Evolutionary conservation across 2,113 vertebrate genomes (phyloP), one percentile per base, ranked within the genome.

Genomic region (Toxotes chatareus): DNA sequence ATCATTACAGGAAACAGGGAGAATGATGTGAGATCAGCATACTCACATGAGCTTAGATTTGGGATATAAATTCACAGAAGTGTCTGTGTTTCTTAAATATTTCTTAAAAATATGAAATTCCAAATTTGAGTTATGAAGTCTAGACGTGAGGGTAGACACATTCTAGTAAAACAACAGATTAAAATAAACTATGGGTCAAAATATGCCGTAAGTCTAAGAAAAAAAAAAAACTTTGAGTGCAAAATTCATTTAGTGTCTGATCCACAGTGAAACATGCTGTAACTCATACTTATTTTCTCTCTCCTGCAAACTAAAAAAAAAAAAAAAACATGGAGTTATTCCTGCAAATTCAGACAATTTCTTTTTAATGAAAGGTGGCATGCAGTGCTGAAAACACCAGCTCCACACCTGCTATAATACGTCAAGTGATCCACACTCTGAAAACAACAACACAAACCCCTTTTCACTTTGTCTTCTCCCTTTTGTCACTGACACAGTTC

Each of bases 1-100:
- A 55, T 86, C 75, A 75, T 73, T 46, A 76, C 66, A 64, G 70
- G 85, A 42, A 59, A 64, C 21, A 44, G 23, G 42, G 47, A 32
- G 57, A 68, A 65, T 11, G 8, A 80, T 16, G 46, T 34, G 46
- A 76, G 23, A 80, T 61, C 56, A 46, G 1, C 49, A 36, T 6
- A 7, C 23, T 53, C 42, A 23, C 42, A 27, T 47, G 49, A 56
- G 75, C 61, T 73, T 3, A 55, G 36, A 40, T 69, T 40, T 38
- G 4, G 19, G 21, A 36, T 7, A 1, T 1, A 32, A 42, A 34
- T 27, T 34, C 53, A 47, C 36, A 46, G 14, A 23, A 61, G n/a
- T 34, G 2, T 68, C 6, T 46, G 4, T 5, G 12, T 44, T 8
- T 34, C 7, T 56, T 44, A 4, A 17, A 62, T 19, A 42, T 13